Conservation (phyloP, 1,140 invertebrate genomes). For the Drosophila nigrodunni region DNA sequence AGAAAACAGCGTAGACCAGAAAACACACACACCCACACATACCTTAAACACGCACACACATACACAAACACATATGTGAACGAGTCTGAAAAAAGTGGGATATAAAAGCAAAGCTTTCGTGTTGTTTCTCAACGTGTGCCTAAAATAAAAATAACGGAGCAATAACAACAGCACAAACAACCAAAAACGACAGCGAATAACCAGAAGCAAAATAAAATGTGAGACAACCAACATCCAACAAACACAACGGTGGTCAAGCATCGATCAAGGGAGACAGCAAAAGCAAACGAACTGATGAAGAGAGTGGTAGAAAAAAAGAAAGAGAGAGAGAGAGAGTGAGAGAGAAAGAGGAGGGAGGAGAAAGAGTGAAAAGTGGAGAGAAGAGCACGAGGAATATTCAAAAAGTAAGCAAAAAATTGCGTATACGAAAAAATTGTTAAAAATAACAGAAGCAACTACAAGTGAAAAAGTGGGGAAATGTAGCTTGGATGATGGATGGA, state of each 20-base stretch:
- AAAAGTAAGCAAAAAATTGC: conserved; percentile 51
- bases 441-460: conserved; percentile 47
- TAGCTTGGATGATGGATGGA: not conserved
- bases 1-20: conserved; percentile 54
- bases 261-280: conserved; percentile 6
- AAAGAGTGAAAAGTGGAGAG: not conserved
- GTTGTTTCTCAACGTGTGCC: conserved; percentile 66
- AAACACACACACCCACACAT: conserved; percentile 38
- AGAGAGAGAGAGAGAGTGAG: not conserved
- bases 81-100: conserved; percentile 28
- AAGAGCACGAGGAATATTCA: conserved; percentile 5
- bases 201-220: conserved; percentile 59
- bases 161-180: conserved; percentile 18
- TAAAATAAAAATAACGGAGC: conserved; percentile 72
- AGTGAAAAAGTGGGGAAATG: not conserved
- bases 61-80: conserved; percentile 24
- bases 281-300: not conserved
- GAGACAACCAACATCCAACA: conserved; percentile 70
- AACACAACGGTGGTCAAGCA: conserved; percentile 51
- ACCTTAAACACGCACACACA: conserved; percentile 27
- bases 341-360: not conserved
- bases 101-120: conserved; percentile 70
- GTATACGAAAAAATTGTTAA: conserved; percentile 50
- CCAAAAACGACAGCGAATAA: conserved; percentile 38
- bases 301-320: not conserved